These are phyloP conservation scores for Trachymyrmex cornetzi DNA, from an alignment of 1,140 invertebrate species.

Conservation along the genomic window DNA sequence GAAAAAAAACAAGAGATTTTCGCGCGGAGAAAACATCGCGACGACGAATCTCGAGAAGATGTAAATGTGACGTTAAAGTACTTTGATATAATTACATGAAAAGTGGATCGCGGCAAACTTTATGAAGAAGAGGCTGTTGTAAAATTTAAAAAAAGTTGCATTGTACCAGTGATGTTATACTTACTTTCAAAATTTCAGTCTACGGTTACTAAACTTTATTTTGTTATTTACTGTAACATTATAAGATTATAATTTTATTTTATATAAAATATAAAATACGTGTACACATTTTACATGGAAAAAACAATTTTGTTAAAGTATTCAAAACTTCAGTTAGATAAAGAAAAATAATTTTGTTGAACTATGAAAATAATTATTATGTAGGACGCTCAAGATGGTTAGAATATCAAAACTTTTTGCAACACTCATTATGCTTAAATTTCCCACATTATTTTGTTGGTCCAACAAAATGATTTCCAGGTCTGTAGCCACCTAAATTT, in stretches of 20 bases:
- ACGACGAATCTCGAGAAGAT: neutral
- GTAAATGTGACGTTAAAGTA: neutral
- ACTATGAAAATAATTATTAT: no score
- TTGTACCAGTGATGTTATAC: neutral
- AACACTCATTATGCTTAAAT: no score
- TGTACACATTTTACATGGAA: no score
- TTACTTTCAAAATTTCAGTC: neutral
- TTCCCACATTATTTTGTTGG: no score
- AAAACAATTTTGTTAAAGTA: no score
- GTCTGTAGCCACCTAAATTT: no score
- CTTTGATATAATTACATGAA: neutral
- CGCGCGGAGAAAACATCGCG: neutral
- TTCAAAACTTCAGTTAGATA: no score
- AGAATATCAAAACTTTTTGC: no score
- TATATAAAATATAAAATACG: neutral
- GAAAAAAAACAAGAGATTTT: conserved; percentile 26
- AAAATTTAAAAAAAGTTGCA: neutral
- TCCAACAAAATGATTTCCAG: no score
- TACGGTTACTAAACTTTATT: neutral
- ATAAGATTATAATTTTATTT: neutral
- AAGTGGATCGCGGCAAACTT: neutral
- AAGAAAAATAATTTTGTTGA: no score
- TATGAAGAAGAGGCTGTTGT: neutral
- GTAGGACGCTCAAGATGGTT: no score
- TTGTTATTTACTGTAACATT: neutral